phyloP scores from a whole-genome alignment of 2,113 vertebrate genomes.

The Heterotis niloticus region DNA sequence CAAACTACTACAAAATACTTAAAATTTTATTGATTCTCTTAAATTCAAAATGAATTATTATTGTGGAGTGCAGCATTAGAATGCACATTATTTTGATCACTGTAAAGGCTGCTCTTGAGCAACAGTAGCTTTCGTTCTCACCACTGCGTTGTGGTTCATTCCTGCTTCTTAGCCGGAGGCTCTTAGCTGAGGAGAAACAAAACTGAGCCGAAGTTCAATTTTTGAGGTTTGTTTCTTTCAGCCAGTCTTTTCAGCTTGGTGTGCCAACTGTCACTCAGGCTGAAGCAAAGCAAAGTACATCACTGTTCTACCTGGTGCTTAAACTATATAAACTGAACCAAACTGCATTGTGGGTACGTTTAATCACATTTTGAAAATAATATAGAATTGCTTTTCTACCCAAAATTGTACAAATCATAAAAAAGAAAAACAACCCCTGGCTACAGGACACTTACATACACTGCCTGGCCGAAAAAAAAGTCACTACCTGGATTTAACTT shows the following conservation, averaged over 20 bases:
- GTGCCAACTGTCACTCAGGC: not conserved
- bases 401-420: too few relatives aligned
- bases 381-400: too few relatives aligned
- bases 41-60: too few relatives aligned
- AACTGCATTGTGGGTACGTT: not conserved
- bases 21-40: too few relatives aligned
- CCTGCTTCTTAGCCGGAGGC: slow-evolving; percentile 5
- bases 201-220: not conserved
- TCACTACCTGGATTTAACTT: too few relatives aligned
- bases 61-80: not conserved
- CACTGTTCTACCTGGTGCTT: not conserved
- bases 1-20: too few relatives aligned
- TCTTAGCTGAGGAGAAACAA: not conserved
- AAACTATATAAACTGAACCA: not conserved
- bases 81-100: not conserved
- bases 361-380: too few relatives aligned
- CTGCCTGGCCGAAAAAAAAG: too few relatives aligned
- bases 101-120: not conserved
- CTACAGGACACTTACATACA: too few relatives aligned
- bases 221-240: not conserved
- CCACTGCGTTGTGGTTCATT: not conserved
- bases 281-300: not conserved
- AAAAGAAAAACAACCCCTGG: too few relatives aligned
- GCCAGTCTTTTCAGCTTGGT: not conserved
- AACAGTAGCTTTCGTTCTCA: not conserved